Conservation (phyloP, 2,113 vertebrate species). For the Aspidoscelis tigris region DNA sequence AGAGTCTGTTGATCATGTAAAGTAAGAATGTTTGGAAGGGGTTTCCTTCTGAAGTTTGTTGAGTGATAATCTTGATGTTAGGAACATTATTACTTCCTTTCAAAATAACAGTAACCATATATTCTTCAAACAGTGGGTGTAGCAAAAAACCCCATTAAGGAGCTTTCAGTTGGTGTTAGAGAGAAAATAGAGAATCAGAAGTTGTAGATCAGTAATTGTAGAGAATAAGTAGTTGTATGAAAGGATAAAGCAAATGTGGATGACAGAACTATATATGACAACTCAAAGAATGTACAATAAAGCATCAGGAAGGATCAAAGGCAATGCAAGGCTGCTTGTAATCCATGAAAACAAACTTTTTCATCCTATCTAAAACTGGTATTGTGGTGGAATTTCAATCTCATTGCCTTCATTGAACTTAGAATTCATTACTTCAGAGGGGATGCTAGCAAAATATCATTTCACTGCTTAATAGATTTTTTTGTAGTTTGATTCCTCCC, state of each 20-base stretch:
- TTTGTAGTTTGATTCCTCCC: slow-evolving; percentile 49
- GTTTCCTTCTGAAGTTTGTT: background rate
- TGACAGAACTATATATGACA: slow-evolving; percentile 53
- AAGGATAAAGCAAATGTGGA: slow-evolving; percentile 57
- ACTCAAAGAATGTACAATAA: slow-evolving; percentile 59
- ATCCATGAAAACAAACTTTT: slow-evolving; percentile 16
- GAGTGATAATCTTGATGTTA: background rate
- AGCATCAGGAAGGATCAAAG: slow-evolving; percentile 16
- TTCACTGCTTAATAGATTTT: slow-evolving; percentile 33
- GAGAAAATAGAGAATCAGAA: background rate
- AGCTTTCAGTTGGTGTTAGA: background rate
- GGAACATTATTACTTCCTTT: background rate
- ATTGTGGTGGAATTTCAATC: slow-evolving; percentile 37
- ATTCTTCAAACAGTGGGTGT: background rate
- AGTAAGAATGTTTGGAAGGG: background rate
- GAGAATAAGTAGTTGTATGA: slow-evolving; percentile 12
- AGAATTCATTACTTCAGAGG: slow-evolving; percentile 46
- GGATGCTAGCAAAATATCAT: slow-evolving; percentile 31
- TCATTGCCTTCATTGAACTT: slow-evolving; percentile 11
- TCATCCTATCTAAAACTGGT: slow-evolving; percentile 33
- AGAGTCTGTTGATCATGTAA: background rate
- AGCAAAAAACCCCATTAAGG: background rate
- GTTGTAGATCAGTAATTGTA: slow-evolving; percentile 16
- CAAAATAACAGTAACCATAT: background rate
- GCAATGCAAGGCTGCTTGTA: background rate